A percentile compares a stretch with the other conserved stretches of the same genome.
These are phyloP conservation scores for Catocala sponsa DNA, from an alignment of 2,888 invertebrate genomes.

Conservation along the genomic window DNA sequence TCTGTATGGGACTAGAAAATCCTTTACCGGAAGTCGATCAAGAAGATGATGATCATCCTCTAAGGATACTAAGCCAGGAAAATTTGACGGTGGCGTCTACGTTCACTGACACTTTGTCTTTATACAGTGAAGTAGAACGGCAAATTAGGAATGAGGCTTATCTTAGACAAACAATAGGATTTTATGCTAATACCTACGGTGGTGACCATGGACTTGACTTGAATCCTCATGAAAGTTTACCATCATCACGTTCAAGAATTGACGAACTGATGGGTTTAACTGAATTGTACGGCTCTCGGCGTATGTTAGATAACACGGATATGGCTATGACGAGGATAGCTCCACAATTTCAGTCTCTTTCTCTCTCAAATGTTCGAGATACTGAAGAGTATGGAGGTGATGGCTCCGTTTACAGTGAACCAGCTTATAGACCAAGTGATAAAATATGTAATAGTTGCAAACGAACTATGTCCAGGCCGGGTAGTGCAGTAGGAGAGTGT, in stretches of 20 bases:
- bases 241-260: constrained; percentile 88
- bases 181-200: constrained; percentile 85
- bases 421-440: constrained; percentile 92
- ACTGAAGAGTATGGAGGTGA: constrained; percentile 90
- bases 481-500: constrained; percentile 90
- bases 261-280: constrained; percentile 94
- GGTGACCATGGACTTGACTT: constrained; percentile 70
- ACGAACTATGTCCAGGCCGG: constrained; percentile 90
- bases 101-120: constrained; percentile 92
- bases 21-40: constrained; percentile 92
- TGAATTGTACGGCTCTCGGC: constrained; percentile 93
- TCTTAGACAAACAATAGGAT: constrained; percentile 86
- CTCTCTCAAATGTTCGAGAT: constrained; percentile 91
- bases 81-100: constrained; percentile 97
- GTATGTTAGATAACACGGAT: constrained; percentile 91
- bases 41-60: constrained; percentile 93
- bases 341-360: constrained; percentile 91
- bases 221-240: constrained; percentile 84
- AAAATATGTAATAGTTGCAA: constrained; percentile 93
- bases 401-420: constrained; percentile 95
- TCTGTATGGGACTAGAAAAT: constrained; percentile 93
- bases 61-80: constrained; percentile 96
- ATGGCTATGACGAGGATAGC: constrained; percentile 86
- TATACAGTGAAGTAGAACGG: constrained; percentile 90
- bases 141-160: constrained; percentile 89